Percentiles rank a stretch among this genome's conserved stretches.
Evolutionary conservation across 2,888 invertebrate genomes (phyloP).

Genomic region (Monochamus alternatus): DNA sequence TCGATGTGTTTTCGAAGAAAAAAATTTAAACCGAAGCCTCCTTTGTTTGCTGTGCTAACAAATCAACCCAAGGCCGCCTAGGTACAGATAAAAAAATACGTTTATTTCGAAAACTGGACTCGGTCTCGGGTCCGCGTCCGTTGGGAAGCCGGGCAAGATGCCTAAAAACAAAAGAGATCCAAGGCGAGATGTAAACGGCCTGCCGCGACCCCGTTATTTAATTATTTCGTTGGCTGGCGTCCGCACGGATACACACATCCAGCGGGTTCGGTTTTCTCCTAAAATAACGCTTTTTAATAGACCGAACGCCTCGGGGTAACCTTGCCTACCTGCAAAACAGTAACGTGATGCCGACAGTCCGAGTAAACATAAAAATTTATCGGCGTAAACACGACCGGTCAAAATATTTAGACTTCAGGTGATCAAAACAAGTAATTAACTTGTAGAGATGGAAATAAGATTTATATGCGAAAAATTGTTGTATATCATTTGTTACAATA

Average conservation of each 20-base stretch:
- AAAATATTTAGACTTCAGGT: neutral
- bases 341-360: neutral
- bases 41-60: no score
- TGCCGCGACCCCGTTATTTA: neutral
- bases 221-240: no score
- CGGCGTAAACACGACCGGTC: neutral
- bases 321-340: constrained; percentile 1
- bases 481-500: no score
- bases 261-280: neutral
- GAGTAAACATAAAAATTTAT: neutral
- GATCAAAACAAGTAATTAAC: neutral
- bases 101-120: no score
- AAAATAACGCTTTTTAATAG: constrained; percentile 10
- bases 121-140: no score
- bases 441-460: neutral
- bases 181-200: constrained; percentile 8
- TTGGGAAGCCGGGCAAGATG: neutral
- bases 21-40: no score
- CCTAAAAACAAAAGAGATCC: neutral
- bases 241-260: no score
- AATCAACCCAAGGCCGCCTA: no score
- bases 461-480: no score
- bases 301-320: neutral
- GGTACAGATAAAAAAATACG: no score
- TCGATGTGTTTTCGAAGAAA: no score